Evolutionary conservation across 2,113 vertebrate species (phyloP).

Genomic region (Siniperca chuatsi): DNA sequence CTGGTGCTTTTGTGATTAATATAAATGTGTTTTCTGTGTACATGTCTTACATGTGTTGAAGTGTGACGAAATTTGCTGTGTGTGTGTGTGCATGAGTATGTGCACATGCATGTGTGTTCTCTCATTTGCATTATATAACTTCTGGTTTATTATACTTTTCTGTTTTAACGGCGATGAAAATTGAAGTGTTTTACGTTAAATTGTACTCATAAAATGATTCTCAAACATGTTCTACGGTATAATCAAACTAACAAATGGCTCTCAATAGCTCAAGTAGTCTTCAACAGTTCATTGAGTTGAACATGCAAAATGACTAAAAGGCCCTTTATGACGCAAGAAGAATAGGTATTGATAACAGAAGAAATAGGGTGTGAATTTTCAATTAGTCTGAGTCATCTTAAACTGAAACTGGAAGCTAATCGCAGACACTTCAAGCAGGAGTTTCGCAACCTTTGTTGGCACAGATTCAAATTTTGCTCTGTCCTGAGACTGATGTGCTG

Average conservation of each 20-base stretch:
- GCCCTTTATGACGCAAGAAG: neutral
- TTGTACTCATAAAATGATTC: conserved; percentile 14
- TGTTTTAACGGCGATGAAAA: neutral
- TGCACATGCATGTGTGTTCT: neutral
- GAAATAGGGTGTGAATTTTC: conserved; percentile 3
- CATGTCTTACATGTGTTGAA: neutral
- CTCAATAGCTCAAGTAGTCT: conserved; percentile 1
- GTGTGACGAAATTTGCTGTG: neutral
- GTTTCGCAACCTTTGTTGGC: neutral
- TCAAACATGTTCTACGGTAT: neutral
- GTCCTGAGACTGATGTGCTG: neutral
- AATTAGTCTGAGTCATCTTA: conserved; percentile 23
- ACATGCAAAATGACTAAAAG: conserved; percentile 11
- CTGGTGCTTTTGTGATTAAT: neutral
- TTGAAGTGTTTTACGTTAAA: neutral
- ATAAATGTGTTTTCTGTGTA: neutral
- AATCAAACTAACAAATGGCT: conserved; percentile 15
- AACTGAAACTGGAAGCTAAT: conserved; percentile 49
- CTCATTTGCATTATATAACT: neutral
- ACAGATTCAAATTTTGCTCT: neutral
- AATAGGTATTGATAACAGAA: neutral
- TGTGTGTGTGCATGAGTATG: conserved; percentile 13
- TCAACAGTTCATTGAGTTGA: conserved; percentile 2
- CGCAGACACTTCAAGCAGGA: neutral
- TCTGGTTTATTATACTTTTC: neutral